A percentile compares a stretch with the other conserved stretches of the same genome.
Conservation (phyloP, 1,140 invertebrate genomes). For the Prorops nasuta region DNA sequence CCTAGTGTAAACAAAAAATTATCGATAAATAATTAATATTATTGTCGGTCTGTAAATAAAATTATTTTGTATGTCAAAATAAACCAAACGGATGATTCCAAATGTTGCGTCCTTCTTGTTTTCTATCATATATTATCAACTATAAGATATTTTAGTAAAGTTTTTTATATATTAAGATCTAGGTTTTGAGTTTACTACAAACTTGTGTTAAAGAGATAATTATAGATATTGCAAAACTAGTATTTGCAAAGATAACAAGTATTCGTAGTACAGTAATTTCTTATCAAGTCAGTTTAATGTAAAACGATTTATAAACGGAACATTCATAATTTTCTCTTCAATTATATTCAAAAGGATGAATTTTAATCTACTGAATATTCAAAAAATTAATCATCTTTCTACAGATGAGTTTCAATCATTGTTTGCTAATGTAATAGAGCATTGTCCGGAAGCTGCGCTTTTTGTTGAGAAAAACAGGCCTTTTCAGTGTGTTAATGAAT, state of each 20-base stretch:
- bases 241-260: no score
- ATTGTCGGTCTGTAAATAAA: constrained; percentile 50
- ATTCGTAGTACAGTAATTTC: no score
- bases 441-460: constrained; percentile 59
- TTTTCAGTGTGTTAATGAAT: constrained; percentile 54
- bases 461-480: constrained; percentile 57
- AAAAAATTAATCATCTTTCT: constrained; percentile 58
- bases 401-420: constrained; percentile 60
- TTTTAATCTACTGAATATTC: constrained; percentile 20
- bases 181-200: no score
- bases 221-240: no score
- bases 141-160: no score
- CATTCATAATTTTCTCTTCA: background rate
- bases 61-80: constrained; percentile 57
- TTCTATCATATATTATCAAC: no score
- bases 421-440: constrained; percentile 67
- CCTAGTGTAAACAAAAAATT: constrained; percentile 36
- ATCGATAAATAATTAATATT: constrained; percentile 33
- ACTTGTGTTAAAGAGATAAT: no score
- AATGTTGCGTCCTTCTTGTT: no score
- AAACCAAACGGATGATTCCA: constrained; percentile 46
- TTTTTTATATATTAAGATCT: no score
- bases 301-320: no score
- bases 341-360: background rate
- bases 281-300: no score